Evolutionary conservation across 2,888 invertebrate genomes (phyloP), one percentile per base, ranked within the genome.

Genomic region (Oligia fasciuncula): DNA sequence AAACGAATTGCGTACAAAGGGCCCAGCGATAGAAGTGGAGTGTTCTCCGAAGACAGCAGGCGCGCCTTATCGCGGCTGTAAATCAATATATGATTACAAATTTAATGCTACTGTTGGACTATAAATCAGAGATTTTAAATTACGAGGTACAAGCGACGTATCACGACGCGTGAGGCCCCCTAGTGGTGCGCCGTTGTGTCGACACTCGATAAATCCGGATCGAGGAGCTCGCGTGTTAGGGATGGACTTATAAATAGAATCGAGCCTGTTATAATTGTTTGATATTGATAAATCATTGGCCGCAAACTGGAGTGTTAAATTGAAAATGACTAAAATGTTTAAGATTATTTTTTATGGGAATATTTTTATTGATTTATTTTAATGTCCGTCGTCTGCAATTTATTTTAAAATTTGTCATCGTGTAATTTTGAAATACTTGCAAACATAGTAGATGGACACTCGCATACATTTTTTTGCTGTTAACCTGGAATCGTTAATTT

Each of bases 71-170:
- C 96, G 95, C 87, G 83, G 94, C 94, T 95, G 96, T 97, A 97
- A 97, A 97, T 97, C 96, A 96, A 96, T 96, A 96, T 96, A 96
- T 96, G 96, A 97, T 96, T 96, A 97, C 96, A 97, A 96, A 96
- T 97, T 96, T 97, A 96, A 96, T 96, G 96, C 96, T 96, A 97
- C 96, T 95, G 96, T 96, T 96, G 95, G 93, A 93, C 94, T 94
- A 96, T 97, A 97, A 97, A 97, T 97, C 96, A 96, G 94, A 90
- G 92, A 95, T 96, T 96, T 96, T 96, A 96, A 96, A 96, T 96
- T 96, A 96, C 96, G 96, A 95, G 93, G 93, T 95, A 96, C 96
- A 94, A 93, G 94, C 93, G 93, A 94, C 93, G 95, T 93, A 94
- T 94, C 93, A 93, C 94, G 92, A 95, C 96, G 96, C 96, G 96